Base-by-base conservation (phyloP, 1,140 invertebrate species). In the Dufourea novaeangliae region DNA sequence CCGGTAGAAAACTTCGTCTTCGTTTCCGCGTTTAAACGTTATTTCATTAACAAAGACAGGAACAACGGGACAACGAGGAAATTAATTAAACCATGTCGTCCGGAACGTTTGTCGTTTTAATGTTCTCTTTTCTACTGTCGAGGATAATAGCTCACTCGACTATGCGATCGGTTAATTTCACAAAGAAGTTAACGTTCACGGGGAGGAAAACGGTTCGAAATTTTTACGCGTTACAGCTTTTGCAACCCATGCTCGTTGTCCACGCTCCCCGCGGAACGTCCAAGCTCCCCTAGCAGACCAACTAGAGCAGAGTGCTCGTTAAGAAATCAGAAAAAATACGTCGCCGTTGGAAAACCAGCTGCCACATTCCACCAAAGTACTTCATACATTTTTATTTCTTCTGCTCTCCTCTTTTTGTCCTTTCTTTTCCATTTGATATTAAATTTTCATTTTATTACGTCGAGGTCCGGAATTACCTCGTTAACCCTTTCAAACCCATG, bases 401-500 rank as follows among this genome's bases (percentile, higher is more conserved):
- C 5, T 20, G 0, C 14, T 54, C n/a, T 8, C 34, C 34, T 37
- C 8, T 7, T 11, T 22, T 11, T 62, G 20, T 25, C n/a, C 52
- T 17, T 50, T 11, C 25, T n/a, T 62, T 27, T 25, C 29, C 52
- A 8, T 70, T 41, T 57, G 32, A 57, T 70, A 70, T 44, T 29
- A 70, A 57, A 70, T 70, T 70, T 70, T 27, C 52, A 34, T n/a
- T 39, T 39, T 29, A 44, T 7, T 22, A 4, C 50, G 50, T n/a
- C 4, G 22, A 57, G 22, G 37, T 34, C 17, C 17, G 12, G 11
- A 44, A 57, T 54, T 69, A 56, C 34, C 25, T 44, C 67, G 52
- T 57, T 54, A n/a, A 17, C 25, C 37, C 52, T 69, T 37, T 39
- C 52, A 10, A 7, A 0, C 17, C 22, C n/a, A 34, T 25, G 66